Percentiles rank a stretch among this genome's conserved stretches.
phyloP scores from a whole-genome alignment of 2,113 vertebrate species.

The Mastomys natalensis region DNA sequence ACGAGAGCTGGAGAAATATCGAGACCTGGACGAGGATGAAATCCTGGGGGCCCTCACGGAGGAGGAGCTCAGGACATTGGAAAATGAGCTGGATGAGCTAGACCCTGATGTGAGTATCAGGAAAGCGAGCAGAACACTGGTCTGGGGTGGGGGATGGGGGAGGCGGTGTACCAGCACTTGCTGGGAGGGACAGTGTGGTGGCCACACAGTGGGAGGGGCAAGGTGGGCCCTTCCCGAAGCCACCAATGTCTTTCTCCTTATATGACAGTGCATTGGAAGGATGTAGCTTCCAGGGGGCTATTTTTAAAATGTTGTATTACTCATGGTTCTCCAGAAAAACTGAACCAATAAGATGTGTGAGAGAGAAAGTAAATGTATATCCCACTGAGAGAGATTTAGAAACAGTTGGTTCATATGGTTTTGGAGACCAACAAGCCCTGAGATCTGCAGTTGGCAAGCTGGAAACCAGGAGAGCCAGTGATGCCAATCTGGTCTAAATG shows the following conservation, averaged over 20 bases:
- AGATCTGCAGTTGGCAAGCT: neutral
- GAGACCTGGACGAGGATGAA: slow-evolving; percentile 97
- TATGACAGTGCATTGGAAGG: neutral
- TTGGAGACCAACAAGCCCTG: neutral
- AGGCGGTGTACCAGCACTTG: accelerated
- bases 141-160: neutral
- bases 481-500: neutral
- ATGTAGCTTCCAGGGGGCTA: neutral
- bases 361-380: neutral
- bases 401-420: neutral
- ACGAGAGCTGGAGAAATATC: slow-evolving; percentile 97
- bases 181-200: neutral
- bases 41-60: slow-evolving; percentile 95
- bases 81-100: slow-evolving; percentile 96
- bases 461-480: neutral
- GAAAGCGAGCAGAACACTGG: neutral
- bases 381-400: neutral
- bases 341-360: neutral
- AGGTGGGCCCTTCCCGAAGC: neutral
- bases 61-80: slow-evolving; percentile 94
- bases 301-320: neutral
- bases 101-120: slow-evolving; percentile 95
- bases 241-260: neutral
- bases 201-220: neutral
- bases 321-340: slow-evolving; percentile 11